Conservation (phyloP, 2,113 vertebrate genomes). For the Coreoperca whiteheadi region DNA sequence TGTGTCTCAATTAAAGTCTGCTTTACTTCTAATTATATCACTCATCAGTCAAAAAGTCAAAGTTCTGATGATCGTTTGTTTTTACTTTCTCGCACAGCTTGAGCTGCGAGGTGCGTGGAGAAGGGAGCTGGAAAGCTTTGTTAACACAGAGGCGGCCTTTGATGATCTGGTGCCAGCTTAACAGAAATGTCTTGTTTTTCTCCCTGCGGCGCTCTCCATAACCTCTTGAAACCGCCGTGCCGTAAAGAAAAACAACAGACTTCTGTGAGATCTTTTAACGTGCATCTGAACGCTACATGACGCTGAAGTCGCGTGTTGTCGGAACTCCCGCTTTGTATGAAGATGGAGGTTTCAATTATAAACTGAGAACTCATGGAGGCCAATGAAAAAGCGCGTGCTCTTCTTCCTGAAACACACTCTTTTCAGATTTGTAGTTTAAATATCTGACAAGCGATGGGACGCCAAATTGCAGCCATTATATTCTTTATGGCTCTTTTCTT, state of each 20-base stretch:
- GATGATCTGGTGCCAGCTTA: too few species aligned
- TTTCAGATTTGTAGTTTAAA: not conserved
- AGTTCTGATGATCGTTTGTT: too few species aligned
- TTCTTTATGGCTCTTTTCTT: not conserved
- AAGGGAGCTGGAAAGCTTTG: too few species aligned
- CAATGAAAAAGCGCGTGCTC: not conserved
- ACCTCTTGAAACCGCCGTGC: too few species aligned
- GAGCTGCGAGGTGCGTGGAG: not conserved
- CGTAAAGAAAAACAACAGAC: too few species aligned
- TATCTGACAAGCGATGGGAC: not conserved
- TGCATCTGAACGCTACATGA: not conserved
- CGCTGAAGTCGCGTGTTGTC: not conserved
- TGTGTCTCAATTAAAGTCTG: not conserved
- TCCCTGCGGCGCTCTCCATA: too few species aligned
- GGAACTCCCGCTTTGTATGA: not conserved
- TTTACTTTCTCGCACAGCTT: not conserved
- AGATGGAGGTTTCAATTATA: not conserved
- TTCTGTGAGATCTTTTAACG: not conserved
- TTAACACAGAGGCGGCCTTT: too few species aligned
- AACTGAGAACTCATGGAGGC: not conserved
- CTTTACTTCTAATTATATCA: too few species aligned
- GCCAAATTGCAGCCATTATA: not conserved
- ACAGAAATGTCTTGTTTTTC: too few species aligned
- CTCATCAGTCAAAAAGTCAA: not conserved
- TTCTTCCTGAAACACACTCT: not conserved